phyloP scores from a whole-genome alignment of 1,140 invertebrate species.

The Ceratitis capitata region DNA sequence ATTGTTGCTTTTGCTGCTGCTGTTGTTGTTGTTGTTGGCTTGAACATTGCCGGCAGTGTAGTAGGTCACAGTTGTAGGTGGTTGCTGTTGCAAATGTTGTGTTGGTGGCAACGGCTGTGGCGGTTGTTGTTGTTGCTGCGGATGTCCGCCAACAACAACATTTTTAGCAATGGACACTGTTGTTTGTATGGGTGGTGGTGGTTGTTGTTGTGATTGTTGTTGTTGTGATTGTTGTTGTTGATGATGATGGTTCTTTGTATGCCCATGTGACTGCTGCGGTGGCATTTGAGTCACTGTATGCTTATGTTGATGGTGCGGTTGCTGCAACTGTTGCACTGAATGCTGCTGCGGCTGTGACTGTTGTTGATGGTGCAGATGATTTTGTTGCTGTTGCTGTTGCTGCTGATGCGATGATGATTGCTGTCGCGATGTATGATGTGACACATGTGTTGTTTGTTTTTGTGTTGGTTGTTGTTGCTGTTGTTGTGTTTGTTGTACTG shows the following conservation, averaged over 20 bases:
- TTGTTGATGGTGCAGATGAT: neutral
- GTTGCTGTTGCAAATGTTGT: neutral
- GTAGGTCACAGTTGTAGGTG: neutral
- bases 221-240: neutral
- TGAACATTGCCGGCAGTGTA: neutral
- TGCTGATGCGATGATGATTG: neutral
- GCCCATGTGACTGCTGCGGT: neutral
- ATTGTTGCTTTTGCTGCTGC: too few species aligned
- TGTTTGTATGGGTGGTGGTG: neutral
- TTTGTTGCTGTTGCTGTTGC: neutral
- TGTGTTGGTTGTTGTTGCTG: neutral
- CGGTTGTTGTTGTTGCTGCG: neutral
- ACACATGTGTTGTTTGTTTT: neutral
- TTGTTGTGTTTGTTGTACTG: neutral
- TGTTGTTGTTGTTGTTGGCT: conserved; percentile 25
- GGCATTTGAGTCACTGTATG: neutral
- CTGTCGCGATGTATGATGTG: neutral
- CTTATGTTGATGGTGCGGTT: neutral
- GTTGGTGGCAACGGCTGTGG: neutral
- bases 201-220: neutral
- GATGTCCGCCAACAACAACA: too few species aligned
- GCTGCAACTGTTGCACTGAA: neutral
- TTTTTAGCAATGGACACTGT: neutral
- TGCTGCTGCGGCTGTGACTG: neutral
- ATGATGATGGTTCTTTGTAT: neutral